These are phyloP conservation scores for Rugalucina vietnamica DNA, from an alignment of 2,888 invertebrate species.

Conservation along the genomic window DNA sequence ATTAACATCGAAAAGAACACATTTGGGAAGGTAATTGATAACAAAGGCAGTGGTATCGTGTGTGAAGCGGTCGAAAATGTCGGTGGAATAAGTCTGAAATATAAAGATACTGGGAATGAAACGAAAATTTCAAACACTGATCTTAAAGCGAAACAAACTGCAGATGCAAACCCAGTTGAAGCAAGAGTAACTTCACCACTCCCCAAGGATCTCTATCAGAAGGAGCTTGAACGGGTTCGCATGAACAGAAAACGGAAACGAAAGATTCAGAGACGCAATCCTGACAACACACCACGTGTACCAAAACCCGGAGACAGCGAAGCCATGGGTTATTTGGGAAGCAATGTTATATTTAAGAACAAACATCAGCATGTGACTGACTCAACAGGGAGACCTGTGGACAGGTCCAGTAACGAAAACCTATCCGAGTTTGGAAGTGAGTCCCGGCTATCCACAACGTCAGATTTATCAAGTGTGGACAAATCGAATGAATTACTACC, in stretches of 20 bases:
- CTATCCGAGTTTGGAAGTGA: not conserved
- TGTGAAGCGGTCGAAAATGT: not conserved
- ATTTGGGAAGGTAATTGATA: no score
- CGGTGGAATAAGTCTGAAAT: not conserved
- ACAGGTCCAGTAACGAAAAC: not conserved
- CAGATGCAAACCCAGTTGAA: no score
- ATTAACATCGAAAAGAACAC: no score
- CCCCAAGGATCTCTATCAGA: not conserved
- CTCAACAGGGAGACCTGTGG: not conserved
- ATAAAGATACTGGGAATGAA: not conserved
- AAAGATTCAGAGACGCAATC: not conserved
- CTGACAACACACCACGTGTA: not conserved
- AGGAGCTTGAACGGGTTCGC: not conserved
- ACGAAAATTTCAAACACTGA: not conserved
- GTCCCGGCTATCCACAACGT: not conserved
- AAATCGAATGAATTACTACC: not conserved
- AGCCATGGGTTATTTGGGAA: not conserved
- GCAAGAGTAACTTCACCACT: not conserved
- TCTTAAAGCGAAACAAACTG: no score
- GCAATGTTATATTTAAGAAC: not conserved
- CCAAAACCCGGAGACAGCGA: not conserved
- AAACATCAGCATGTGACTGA: not conserved
- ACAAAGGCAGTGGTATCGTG: not conserved
- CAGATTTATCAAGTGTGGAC: not conserved
- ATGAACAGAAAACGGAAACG: conserved; percentile 4